Evolutionary conservation across 2,888 invertebrate genomes (phyloP), one percentile per base, ranked within the genome.

Genomic region (Altica lythri): DNA sequence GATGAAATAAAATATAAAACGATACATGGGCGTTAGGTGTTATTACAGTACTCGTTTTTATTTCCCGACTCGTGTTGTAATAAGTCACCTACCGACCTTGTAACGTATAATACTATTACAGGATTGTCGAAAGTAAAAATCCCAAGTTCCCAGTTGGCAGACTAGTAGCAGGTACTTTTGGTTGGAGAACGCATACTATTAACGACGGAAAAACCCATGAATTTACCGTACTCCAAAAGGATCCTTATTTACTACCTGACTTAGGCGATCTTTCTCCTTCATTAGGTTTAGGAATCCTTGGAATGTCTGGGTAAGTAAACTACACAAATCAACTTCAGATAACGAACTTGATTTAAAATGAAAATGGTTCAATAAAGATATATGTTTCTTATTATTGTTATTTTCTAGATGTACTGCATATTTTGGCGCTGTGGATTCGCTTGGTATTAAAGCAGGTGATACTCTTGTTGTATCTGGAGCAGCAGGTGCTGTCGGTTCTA

Each of bases 401-500:
- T 22, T 22, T 42, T 57, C 29, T 34, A 87, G 89, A 19, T 84
- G 83, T 63, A 86, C 89, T 2, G 88, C 89, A 0, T 87, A 87
- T 68, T 89, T 89, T 75, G 90, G 90, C 1, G 76, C 90, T 5
- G 73, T 85, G 57, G 86, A 89, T 61, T 77, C 89, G 55, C 89
- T 88, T 60, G 73, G 83, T 52, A 88, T 89, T 1, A 86, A 87
- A 75, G 64, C 79, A 5, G 89, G 87, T 4, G 89, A 91, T 72
- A 86, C 85, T 0, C 80, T 90, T 9, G 85, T 86, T 1, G 82
- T 90, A 2, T 85, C 83, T 27, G 85, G 85, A 2, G 90, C 90
- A 10, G 90, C 87, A 18, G 90, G 90, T 10, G 90, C 89, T 22
- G 89, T 90, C 8, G 91, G 90, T 2, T 85, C 82, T 53, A 81